Base-by-base conservation (phyloP, 1,140 invertebrate genomes). In the Cotesia vestalis region DNA sequence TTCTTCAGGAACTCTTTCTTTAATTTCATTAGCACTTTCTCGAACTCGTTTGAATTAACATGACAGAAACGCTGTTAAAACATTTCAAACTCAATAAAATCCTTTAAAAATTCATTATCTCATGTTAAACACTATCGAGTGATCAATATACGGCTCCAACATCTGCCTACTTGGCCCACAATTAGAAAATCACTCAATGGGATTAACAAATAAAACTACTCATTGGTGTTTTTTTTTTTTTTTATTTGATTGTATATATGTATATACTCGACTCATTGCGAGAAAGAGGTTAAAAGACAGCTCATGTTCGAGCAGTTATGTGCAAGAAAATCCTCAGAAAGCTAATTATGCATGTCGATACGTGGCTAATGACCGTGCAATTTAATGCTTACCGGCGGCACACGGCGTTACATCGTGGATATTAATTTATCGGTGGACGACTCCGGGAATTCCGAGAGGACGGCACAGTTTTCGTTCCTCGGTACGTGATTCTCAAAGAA, bases 261-360 rank as follows among this genome's bases (percentile, higher is more conserved):
- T 27, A 27, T 27, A 27, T 27, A 27, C 27, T 27, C 27, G 27
- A 27, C 27, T 27, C 27, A 27, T 27, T 27, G 27, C 27, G 27
- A 27, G 27, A 73, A 73, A 53, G 61, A 69, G 67, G 67, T 70
- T 70, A 70, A 73, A 70, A 12, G 12, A 12, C 62, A 63, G 52
- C 64, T 27, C 63, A 53, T 55, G 55, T 51, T 20, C 51, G 66
- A 68, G 64, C 51, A 53, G 67, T 73, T 74, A 66, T 74, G 40
- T 46, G 11, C 40, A 71, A 71, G 69, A 71, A 69, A 71, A 71
- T 74, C 68, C 70, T 61, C 38, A n/a, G 36, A 62, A 53, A 66
- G 63, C 63, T 78, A 78, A 79, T 80, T 78, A 76, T 75, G 57
- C 76, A 70, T 73, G 76, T 73, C 73, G 74, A 77, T 72, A 73